Base-by-base conservation (phyloP, 2,888 invertebrate species). In the Graphium colonna region DNA sequence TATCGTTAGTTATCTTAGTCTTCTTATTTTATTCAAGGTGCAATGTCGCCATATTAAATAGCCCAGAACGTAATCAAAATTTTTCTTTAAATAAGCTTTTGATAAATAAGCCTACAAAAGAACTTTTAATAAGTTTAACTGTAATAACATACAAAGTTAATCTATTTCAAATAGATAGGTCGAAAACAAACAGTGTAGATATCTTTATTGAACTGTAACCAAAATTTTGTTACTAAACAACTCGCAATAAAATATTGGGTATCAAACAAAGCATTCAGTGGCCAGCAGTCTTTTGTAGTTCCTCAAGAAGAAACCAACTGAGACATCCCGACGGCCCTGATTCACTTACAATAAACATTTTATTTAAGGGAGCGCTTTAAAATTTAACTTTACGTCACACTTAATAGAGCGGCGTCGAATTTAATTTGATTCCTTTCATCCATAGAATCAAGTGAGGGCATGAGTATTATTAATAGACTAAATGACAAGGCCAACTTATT, bases 251-350 rank as follows among this genome's bases (percentile, higher is more conserved):
- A 15, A 18, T 16, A 9, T 73, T 10, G 12, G n/a, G 71, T 76
- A 76, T 63, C 67, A 18, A 51, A 51, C 18, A 40, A 17, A n/a
- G 45, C 51, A 45, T 33, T 33, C 9, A 7, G 8, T 18, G 10
- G 7, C 12, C 18, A 7, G 9, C 28, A 44, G 40, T 33, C 21
- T 18, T 21, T 18, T 16, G 26, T 10, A 71, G 69, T 72, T 68
- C 74, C 73, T 75, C 77, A 74, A 72, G 73, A 75, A 76, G 69
- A 73, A 73, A 73, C 71, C 67, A 62, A 67, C 10, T 16, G 33
- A 52, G 26, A 45, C 13, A 26, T 47, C 16, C 10, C 42, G 45
- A 33, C 50, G 18, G 13, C 15, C 10, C 42, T 38, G 69, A 74
- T 72, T 73, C 64, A 68, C 64, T 76, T 69, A 77, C 65, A 64